Conservation (phyloP, 2,888 invertebrate genomes). For the Agrochola lota region DNA sequence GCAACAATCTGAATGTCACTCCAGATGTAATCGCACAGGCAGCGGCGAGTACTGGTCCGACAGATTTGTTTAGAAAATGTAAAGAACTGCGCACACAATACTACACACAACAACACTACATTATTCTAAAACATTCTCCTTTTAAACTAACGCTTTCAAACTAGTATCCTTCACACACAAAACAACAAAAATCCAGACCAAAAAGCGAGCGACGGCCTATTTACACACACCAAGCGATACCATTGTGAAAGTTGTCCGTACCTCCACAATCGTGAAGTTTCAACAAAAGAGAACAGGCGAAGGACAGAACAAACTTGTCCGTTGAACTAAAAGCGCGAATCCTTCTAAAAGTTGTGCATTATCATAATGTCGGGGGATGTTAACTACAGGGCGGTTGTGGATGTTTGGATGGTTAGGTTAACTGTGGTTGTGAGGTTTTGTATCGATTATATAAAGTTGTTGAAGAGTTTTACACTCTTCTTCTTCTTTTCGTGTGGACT, state of each 20-base stretch:
- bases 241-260: constrained; percentile 63
- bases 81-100: neutral
- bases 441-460: neutral
- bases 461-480: too few species aligned
- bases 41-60: neutral
- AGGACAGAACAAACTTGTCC: constrained; percentile 68
- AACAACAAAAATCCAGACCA: constrained; percentile 49
- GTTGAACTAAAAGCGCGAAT: constrained; percentile 75
- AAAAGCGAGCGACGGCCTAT: constrained; percentile 55
- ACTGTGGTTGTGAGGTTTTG: neutral
- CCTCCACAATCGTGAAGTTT: constrained; percentile 73
- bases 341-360: constrained; percentile 78
- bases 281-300: constrained; percentile 72
- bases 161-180: neutral
- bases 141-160: constrained; percentile 8
- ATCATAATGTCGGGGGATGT: constrained; percentile 75
- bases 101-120: neutral
- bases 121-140: constrained; percentile 3
- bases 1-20: neutral
- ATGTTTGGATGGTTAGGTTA: constrained; percentile 24
- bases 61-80: neutral
- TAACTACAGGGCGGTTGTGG: constrained; percentile 61
- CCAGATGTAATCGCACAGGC: neutral
- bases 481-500: too few species aligned
- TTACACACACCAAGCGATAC: constrained; percentile 64